Conservation (phyloP, 2,797 vertebrate species). For the Taeniopygia guttata region DNA sequence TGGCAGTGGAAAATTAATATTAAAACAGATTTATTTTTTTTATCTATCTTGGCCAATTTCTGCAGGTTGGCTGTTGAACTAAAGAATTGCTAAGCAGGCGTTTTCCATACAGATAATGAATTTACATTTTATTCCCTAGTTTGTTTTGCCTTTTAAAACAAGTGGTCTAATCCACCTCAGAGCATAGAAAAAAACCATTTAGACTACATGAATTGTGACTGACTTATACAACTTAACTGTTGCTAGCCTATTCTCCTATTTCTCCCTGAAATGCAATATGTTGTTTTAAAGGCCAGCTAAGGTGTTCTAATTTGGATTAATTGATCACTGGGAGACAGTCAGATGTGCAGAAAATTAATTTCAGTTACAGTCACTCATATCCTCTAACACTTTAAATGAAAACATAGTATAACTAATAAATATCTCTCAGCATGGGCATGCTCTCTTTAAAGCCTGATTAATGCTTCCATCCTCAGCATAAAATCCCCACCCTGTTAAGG, state of each 20-base stretch:
- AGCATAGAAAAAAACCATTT: background rate
- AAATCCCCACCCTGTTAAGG: constrained; percentile 46
- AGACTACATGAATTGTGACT: background rate
- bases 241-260: background rate
- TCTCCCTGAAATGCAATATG: background rate
- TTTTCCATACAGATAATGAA: constrained; percentile 3
- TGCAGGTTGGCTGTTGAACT: background rate
- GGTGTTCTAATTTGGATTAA: constrained; percentile 17
- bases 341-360: constrained; percentile 43
- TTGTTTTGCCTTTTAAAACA: constrained; percentile 28
- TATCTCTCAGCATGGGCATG: background rate
- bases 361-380: constrained; percentile 19
- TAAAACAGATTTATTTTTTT: constrained; percentile 11
- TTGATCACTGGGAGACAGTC: constrained; percentile 10
- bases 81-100: background rate
- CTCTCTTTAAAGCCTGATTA: constrained; percentile 42
- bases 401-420: constrained; percentile 47
- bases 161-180: background rate
- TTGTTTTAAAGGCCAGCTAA: constrained; percentile 14
- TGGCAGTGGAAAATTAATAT: constrained; percentile 29
- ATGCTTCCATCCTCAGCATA: constrained; percentile 39
- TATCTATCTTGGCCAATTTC: constrained; percentile 15
- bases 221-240: background rate
- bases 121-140: constrained; percentile 29
- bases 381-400: constrained; percentile 39